These are phyloP conservation scores for Semicossyphus pulcher DNA, from an alignment of 2,113 vertebrate genomes.

Conservation along the genomic window DNA sequence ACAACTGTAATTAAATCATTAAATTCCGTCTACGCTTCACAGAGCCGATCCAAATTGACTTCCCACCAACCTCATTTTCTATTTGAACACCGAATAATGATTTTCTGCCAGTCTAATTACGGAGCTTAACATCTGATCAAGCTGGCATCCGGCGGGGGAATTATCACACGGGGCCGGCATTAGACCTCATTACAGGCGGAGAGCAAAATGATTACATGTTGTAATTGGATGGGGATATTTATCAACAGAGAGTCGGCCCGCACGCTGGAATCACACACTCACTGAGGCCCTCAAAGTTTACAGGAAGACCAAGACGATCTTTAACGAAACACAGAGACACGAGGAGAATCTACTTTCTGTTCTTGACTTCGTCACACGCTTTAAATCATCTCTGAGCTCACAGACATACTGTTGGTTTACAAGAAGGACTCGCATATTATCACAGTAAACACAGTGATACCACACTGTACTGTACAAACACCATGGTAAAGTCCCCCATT, in stretches of 20 bases:
- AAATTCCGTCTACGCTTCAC: slow-evolving; percentile 96
- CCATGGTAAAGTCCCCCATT: too few relatives aligned
- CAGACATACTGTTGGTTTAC: too few relatives aligned
- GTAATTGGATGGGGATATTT: slow-evolving; percentile 98
- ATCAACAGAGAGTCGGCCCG: slow-evolving; percentile 72
- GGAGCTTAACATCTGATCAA: slow-evolving; percentile 97
- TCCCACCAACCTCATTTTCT: slow-evolving; percentile 98
- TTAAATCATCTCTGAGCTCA: too few relatives aligned
- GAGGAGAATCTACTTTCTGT: neutral
- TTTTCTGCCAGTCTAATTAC: slow-evolving; percentile 99
- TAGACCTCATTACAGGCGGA: slow-evolving; percentile 99
- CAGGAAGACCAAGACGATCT: slow-evolving; percentile 90
- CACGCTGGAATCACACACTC: slow-evolving; percentile 72
- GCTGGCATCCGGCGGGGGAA: slow-evolving; percentile 92
- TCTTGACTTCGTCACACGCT: too few relatives aligned
- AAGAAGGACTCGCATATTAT: too few relatives aligned
- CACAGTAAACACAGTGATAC: too few relatives aligned
- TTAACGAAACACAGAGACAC: neutral
- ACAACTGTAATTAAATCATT: slow-evolving; percentile 99
- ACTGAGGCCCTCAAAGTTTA: slow-evolving; percentile 87
- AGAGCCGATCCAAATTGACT: slow-evolving; percentile 95
- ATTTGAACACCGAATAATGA: slow-evolving; percentile 99
- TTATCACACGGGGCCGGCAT: slow-evolving; percentile 92
- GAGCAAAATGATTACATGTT: slow-evolving; percentile 98
- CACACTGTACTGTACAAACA: too few relatives aligned